Evolutionary conservation across 2,888 invertebrate species (phyloP).

Genomic region (Stenodema calcarata): DNA sequence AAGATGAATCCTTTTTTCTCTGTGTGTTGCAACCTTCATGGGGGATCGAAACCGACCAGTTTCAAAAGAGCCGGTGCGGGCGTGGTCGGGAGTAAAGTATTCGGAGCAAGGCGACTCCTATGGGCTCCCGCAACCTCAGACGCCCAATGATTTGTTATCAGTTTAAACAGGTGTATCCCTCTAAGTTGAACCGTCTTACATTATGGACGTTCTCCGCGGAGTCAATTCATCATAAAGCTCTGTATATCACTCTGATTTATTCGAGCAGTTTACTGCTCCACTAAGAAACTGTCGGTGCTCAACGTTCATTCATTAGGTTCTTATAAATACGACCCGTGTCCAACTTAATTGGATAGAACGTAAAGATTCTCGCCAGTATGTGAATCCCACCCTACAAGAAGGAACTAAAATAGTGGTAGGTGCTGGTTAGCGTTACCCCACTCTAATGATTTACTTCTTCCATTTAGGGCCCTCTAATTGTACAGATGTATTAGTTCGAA

Average conservation of each 20-base stretch:
- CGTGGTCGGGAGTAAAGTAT: constrained; percentile 24
- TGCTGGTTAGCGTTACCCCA: too few relatives aligned
- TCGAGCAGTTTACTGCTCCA: not conserved
- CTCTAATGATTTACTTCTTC: not conserved
- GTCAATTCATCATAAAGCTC: not conserved
- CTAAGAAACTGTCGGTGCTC: not conserved
- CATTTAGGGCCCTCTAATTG: too few relatives aligned
- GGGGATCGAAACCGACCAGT: not conserved
- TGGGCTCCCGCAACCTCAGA: not conserved
- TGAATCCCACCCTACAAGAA: too few relatives aligned
- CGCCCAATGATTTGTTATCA: not conserved
- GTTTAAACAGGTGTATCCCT: not conserved
- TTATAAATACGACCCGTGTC: not conserved
- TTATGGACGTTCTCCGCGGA: not conserved
- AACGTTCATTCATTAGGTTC: not conserved
- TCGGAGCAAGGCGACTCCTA: constrained; percentile 16
- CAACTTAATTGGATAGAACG: too few relatives aligned
- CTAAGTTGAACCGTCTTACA: not conserved
- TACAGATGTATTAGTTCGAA: too few relatives aligned
- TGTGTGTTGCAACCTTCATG: not conserved
- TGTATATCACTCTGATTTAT: not conserved
- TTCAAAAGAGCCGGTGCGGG: not conserved
- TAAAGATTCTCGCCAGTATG: too few relatives aligned
- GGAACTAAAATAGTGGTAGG: too few relatives aligned
- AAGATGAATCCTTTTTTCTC: not conserved